Evolutionary conservation across 35 echinoderm and acorn worm genomes (phyloP).

Genomic region (Patiria miniata): DNA sequence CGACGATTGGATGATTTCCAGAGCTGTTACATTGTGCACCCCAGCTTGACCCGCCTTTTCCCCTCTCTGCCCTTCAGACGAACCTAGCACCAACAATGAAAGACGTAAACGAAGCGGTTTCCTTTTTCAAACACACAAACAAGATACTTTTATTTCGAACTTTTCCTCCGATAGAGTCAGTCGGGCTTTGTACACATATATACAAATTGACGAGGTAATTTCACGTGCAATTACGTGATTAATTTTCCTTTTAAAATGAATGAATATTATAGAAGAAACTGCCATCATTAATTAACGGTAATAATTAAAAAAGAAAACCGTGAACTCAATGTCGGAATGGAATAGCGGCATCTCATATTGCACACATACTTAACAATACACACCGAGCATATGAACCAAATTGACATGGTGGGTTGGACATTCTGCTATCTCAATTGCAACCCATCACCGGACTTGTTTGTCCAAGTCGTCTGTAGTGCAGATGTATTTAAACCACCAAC

Average conservation of each 20-base stretch:
- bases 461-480: too few species aligned
- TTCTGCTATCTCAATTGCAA: too few species aligned
- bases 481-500: too few species aligned
- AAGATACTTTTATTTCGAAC: slow-evolving; percentile 10
- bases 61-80: too few species aligned
- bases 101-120: background rate
- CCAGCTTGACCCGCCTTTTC: too few species aligned
- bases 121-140: slow-evolving; percentile 16
- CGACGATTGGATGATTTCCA: too few species aligned
- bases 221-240: background rate
- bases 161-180: slow-evolving; percentile 16
- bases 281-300: background rate
- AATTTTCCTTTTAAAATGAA: background rate
- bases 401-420: too few species aligned
- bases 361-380: slow-evolving; percentile 16
- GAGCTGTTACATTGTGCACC: too few species aligned
- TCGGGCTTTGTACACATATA: slow-evolving; percentile 1
- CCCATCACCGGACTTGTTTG: too few species aligned
- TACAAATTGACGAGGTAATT: slow-evolving; percentile 16
- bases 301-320: background rate
- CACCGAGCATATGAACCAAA: background rate
- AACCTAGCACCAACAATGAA: too few species aligned
- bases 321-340: background rate
- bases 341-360: slow-evolving; percentile 17
- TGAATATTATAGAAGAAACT: background rate